Evolutionary conservation across 1,140 invertebrate genomes (phyloP).

Genomic region (Augochlora pura): DNA sequence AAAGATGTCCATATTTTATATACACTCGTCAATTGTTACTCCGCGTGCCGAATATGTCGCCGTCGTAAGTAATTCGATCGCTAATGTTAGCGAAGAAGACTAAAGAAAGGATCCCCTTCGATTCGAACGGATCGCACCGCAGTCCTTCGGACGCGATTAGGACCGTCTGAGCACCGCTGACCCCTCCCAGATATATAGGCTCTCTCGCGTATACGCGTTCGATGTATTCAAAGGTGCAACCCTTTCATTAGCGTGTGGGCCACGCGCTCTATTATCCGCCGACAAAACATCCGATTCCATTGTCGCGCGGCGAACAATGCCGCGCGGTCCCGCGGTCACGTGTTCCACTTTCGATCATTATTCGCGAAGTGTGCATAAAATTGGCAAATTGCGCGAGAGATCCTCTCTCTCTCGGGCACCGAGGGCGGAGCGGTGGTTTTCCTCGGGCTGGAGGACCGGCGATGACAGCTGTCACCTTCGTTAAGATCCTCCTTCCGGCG

Average conservation of each 20-base stretch:
- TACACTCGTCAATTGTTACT: too few species aligned
- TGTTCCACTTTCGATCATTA: constrained; percentile 77
- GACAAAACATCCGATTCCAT: constrained; percentile 79
- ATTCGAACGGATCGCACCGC: not conserved
- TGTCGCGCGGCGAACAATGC: constrained; percentile 73
- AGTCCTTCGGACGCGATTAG: constrained; percentile 2
- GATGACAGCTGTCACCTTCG: constrained; percentile 56
- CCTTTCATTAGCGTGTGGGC: constrained; percentile 79
- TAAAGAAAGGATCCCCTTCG: not conserved
- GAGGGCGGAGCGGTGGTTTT: constrained; percentile 2
- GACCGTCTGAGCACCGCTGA: constrained; percentile 56
- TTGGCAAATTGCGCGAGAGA: constrained; percentile 69
- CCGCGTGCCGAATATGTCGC: too few species aligned
- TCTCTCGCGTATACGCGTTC: constrained; percentile 59
- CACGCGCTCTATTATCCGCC: constrained; percentile 77
- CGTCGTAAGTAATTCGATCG: too few species aligned
- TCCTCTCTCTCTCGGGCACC: constrained; percentile 15
- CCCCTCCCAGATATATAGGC: constrained; percentile 53
- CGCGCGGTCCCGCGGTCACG: constrained; percentile 67
- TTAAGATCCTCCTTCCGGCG: constrained; percentile 28
- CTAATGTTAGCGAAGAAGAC: too few species aligned
- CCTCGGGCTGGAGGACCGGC: not conserved
- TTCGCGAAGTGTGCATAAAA: constrained; percentile 73
- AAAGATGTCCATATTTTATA: too few species aligned
- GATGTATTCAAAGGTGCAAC: constrained; percentile 76